Conservation (phyloP, 2,888 invertebrate species). For the Mactromeris polynyma region DNA sequence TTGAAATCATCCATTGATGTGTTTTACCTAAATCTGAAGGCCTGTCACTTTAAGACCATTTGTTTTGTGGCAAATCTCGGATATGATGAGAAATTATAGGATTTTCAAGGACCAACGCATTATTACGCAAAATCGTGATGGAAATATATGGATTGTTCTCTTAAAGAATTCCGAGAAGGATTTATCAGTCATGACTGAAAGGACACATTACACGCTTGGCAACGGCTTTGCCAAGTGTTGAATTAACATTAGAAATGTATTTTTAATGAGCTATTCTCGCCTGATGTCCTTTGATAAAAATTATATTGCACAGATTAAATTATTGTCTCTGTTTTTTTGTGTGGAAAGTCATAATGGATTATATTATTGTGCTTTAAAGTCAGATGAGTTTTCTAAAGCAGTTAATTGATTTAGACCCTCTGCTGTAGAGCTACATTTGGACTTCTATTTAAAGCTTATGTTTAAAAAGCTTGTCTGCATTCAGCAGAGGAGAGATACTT, state of each 20-base stretch:
- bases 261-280: not conserved
- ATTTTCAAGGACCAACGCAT: not conserved
- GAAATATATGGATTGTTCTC: not conserved
- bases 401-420: not conserved
- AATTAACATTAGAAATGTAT: slow-evolving; percentile 3
- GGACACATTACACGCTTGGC: not conserved
- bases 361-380: not conserved
- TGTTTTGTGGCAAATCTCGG: too few relatives aligned
- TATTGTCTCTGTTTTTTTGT: not conserved
- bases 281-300: not conserved
- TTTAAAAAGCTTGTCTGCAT: too few relatives aligned
- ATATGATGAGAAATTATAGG: not conserved
- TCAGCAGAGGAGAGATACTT: too few relatives aligned
- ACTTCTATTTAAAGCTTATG: not conserved
- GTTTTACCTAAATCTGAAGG: too few relatives aligned
- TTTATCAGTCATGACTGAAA: not conserved
- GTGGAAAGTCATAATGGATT: not conserved
- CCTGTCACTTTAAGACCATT: too few relatives aligned
- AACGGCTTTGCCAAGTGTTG: not conserved
- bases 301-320: not conserved
- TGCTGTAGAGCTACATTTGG: not conserved
- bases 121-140: not conserved
- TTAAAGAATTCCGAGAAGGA: not conserved
- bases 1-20: too few relatives aligned
- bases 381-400: not conserved